Base-by-base conservation (phyloP, 92 coral and sea anemone genomes). In the Pocillopora grandis region DNA sequence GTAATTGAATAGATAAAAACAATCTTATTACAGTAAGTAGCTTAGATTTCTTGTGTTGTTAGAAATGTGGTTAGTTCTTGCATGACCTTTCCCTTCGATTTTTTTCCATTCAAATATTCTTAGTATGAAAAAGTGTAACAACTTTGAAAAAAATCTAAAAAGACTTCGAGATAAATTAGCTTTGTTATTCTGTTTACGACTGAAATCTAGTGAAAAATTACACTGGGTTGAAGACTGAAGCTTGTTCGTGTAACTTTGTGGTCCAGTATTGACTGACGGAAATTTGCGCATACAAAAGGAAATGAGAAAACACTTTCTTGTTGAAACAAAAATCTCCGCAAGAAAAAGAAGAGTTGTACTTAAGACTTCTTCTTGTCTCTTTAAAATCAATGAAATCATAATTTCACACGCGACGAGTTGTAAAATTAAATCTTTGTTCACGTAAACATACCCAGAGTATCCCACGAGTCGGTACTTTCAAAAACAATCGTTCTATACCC, bases 361-460 rank as follows among this genome's bases (percentile, higher is more conserved):
- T 2, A 35, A 33, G 6, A 68, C 19, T 35, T 57, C 61, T 2
- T 15, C 64, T 71, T 71, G 12, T 57, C 1, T n/a, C 59, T 31
- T 37, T n/a, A 12, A 66, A 65, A 65, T 65, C 52, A 52, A 48
- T 52, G 42, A 36, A 55, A 15, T 7, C 48, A 21, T 65, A 52
- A 61, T 55, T 79, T 21, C 21, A 7, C 52, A 7, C 66, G 79
- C 23, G 66, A 10, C 5, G 55, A 16, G 52, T 76, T 27, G 33
- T 79, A 36, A 48, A 49, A 18, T 12, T 11, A 80, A 56, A 13
- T 23, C 61, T 17, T 33, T 80, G 84, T 80, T 80, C 55, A 15
- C 27, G 69, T 14, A 62, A 31, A 67, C 20, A 80, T 66, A 31
- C 52, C 8, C 10, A n/a, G 70, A 35, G 5, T 42, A 71, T 59